A percentile compares a stretch with the other conserved stretches of the same genome.
phyloP scores from a whole-genome alignment of 2,113 vertebrate species.

The Apteryx owenii region DNA sequence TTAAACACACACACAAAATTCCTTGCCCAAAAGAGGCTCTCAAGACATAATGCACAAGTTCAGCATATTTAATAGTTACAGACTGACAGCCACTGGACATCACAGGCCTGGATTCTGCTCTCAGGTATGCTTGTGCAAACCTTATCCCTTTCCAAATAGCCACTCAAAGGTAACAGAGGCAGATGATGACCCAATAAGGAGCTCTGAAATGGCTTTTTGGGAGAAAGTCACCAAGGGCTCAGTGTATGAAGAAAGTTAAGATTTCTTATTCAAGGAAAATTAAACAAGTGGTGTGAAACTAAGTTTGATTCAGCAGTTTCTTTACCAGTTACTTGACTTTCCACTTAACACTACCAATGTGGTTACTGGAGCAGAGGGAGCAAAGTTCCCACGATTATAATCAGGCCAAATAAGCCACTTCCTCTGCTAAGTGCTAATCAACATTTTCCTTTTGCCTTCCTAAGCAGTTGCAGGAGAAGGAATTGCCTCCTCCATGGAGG shows the following conservation, averaged over 20 bases:
- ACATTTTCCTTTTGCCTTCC: conserved; percentile 49
- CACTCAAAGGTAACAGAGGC: neutral
- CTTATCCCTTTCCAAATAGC: neutral
- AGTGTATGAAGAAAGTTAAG: neutral
- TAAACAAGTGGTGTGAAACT: neutral
- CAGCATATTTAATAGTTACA: neutral
- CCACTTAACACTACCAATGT: neutral
- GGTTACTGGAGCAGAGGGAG: conserved; percentile 10
- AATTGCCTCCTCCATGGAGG: neutral
- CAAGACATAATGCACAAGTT: neutral
- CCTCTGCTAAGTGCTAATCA: conserved; percentile 49
- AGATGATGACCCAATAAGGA: neutral
- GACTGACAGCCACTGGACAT: neutral
- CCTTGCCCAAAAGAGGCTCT: neutral
- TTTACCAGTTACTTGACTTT: conserved; percentile 18
- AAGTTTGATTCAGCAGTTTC: conserved; percentile 28
- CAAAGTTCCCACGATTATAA: conserved; percentile 31
- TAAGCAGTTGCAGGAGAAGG: conserved; percentile 24
- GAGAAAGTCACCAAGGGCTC: neutral
- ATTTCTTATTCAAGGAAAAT: neutral
- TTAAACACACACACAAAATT: neutral
- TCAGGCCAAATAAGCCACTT: conserved; percentile 57
- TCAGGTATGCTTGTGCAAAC: neutral
- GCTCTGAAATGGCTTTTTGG: neutral
- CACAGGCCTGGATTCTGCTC: neutral